Conservation (phyloP, 1,140 invertebrate species). For the Luehdorfia chinensis region DNA sequence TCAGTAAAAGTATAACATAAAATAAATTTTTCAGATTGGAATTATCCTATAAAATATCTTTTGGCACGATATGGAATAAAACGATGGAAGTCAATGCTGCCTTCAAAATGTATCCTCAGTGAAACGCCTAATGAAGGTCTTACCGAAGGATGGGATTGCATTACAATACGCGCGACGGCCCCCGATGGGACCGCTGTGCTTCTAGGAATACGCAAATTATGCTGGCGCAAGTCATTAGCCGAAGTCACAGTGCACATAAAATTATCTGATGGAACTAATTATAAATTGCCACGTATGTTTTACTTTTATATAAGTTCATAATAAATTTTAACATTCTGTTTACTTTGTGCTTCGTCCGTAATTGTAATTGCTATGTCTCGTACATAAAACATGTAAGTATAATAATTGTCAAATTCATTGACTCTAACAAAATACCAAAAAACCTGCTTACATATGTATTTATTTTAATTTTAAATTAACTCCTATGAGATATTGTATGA, state of each 20-base stretch:
- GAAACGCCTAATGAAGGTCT: constrained; percentile 35
- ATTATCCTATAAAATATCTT: constrained; percentile 56
- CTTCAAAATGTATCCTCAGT: background rate
- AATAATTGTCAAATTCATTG: no score
- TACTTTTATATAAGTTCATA: constrained; percentile 2
- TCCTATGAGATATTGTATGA: no score
- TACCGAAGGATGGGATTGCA: constrained; percentile 48
- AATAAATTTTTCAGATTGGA: constrained; percentile 53
- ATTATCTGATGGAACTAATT: constrained; percentile 68
- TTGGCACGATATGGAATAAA: constrained; percentile 49
- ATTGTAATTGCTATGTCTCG: no score
- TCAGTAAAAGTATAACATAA: no score
- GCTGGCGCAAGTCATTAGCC: constrained; percentile 38
- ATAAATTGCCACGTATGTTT: constrained; percentile 73
- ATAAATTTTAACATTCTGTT: background rate
- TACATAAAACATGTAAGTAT: no score
- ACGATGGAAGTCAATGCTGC: constrained; percentile 49
- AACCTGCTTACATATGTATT: no score
- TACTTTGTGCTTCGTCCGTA: background rate
- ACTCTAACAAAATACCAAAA: no score
- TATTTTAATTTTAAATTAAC: no score
- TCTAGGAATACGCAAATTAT: constrained; percentile 59
- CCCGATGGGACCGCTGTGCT: constrained; percentile 60
- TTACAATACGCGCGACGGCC: constrained; percentile 60
- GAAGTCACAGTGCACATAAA: constrained; percentile 70